Percentiles rank a stretch among this genome's conserved stretches.
Evolutionary conservation across 2,113 vertebrate genomes (phyloP).

Genomic region (Galemys pyrenaicus): DNA sequence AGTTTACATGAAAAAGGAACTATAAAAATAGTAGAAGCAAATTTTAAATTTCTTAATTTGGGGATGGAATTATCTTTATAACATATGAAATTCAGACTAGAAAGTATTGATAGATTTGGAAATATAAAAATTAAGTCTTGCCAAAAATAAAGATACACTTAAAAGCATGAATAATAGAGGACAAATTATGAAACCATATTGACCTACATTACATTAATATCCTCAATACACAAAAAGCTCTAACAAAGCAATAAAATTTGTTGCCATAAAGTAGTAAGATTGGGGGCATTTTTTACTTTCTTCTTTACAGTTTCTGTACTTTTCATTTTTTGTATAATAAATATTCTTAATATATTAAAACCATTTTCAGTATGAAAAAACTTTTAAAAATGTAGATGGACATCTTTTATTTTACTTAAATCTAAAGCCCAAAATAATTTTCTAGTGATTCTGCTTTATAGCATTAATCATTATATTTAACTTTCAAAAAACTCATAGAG

Average conservation of each 20-base stretch:
- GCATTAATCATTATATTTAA: neutral
- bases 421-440: constrained; percentile 24
- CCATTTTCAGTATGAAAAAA: neutral
- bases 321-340: neutral
- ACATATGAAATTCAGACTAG: constrained; percentile 1
- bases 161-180: constrained; percentile 15
- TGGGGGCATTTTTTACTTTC: constrained; percentile 10
- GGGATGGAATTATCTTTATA: neutral
- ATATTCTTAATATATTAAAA: constrained; percentile 27
- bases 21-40: constrained; percentile 24
- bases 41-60: constrained; percentile 11
- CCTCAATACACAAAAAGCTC: constrained; percentile 1
- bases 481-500: neutral
- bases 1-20: constrained; percentile 49
- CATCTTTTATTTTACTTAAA: constrained; percentile 18
- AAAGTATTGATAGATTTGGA: constrained; percentile 13
- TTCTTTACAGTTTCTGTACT: neutral
- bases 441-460: neutral
- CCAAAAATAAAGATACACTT: neutral
- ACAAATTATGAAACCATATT: constrained; percentile 1
- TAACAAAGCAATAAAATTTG: constrained; percentile 33
- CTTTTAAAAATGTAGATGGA: neutral
- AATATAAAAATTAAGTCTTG: constrained; percentile 18
- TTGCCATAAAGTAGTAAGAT: neutral
- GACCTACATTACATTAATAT: neutral